phyloP scores from a whole-genome alignment of 1,140 invertebrate genomes.

The Euborellia annulipes region DNA sequence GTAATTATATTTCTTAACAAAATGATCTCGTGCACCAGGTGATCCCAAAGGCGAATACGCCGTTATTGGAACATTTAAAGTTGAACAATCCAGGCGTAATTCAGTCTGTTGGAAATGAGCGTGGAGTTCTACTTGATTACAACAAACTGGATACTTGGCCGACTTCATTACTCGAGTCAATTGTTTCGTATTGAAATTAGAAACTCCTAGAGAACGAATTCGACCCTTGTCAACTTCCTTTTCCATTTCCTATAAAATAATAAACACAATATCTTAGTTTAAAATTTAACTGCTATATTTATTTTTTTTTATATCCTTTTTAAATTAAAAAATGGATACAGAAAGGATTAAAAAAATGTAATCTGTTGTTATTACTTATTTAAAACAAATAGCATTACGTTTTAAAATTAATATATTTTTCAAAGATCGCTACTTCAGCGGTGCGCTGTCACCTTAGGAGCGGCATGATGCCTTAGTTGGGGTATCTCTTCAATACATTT shows the following conservation, averaged over 20 bases:
- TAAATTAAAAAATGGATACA: too few relatives aligned
- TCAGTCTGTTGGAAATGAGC: slow-evolving; percentile 30
- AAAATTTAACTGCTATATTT: too few relatives aligned
- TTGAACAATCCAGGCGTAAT: slow-evolving; percentile 26
- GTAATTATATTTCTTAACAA: slow-evolving; percentile 34
- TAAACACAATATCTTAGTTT: too few relatives aligned
- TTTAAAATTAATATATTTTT: too few relatives aligned
- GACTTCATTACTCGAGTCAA: slow-evolving; percentile 3
- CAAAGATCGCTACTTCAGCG: too few relatives aligned
- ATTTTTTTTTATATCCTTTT: too few relatives aligned
- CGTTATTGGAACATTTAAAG: slow-evolving; percentile 25
- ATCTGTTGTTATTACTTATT: too few relatives aligned
- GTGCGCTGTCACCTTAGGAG: too few relatives aligned
- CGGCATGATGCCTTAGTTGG: too few relatives aligned
- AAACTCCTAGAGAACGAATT: slow-evolving; percentile 24
- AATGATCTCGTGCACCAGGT: slow-evolving; percentile 31
- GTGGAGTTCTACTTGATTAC: slow-evolving; percentile 31
- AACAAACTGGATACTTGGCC: background rate
- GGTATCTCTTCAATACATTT: too few relatives aligned
- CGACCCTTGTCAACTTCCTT: slow-evolving; percentile 24
- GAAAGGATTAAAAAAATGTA: too few relatives aligned
- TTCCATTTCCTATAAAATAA: slow-evolving; percentile 33
- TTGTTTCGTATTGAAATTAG: slow-evolving; percentile 19
- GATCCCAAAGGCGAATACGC: slow-evolving; percentile 33
- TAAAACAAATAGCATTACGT: too few relatives aligned